Evolutionary conservation across 2,113 vertebrate species (phyloP), one percentile per base, ranked within the genome.

Genomic region (Raja brachyura): DNA sequence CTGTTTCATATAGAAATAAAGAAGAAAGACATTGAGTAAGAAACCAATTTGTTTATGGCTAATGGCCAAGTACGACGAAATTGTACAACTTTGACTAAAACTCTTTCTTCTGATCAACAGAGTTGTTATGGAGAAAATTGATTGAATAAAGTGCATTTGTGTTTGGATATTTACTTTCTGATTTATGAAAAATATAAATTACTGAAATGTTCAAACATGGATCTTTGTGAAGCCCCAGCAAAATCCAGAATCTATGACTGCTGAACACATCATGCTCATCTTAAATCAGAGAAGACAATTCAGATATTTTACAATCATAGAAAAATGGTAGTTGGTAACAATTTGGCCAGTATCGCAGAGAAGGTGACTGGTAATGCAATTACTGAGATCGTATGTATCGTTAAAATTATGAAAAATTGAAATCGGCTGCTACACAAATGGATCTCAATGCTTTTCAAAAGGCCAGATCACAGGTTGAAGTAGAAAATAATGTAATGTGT

Each of bases 401-500:
- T 86, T 61, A 86, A 86, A 86, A 63, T 63, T 63, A n/a, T 86
- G 14, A 86, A 5, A 86, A 86, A 63, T 63, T 18, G n/a, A 88
- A 66, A 63, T 3, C 4, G 14, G n/a, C 59, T 88, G 14, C 59
- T 61, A 63, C 59, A 66, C 59, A 63, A 66, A 86, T 86, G 13
- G 54, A 85, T 61, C 54, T 85, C 22, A 63, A 13, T 88, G 83
- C 56, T 63, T 66, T 66, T 63, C 83, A 63, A 63, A 83, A 63
- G 28, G 83, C 31, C 59, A 88, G 25, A 88, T 88, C 83, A 88
- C 59, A 63, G 59, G 59, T 88, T 63, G 61, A 2, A 88, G 59
- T 63, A 63, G 83, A 88, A 13, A 63, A 31, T 88, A 31, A 66
- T 88, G 28, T 59, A 88, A 14, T 13, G 61, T 31, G 25, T 88